phyloP scores from a whole-genome alignment of 1,140 invertebrate genomes.

The Drosophila azteca region DNA sequence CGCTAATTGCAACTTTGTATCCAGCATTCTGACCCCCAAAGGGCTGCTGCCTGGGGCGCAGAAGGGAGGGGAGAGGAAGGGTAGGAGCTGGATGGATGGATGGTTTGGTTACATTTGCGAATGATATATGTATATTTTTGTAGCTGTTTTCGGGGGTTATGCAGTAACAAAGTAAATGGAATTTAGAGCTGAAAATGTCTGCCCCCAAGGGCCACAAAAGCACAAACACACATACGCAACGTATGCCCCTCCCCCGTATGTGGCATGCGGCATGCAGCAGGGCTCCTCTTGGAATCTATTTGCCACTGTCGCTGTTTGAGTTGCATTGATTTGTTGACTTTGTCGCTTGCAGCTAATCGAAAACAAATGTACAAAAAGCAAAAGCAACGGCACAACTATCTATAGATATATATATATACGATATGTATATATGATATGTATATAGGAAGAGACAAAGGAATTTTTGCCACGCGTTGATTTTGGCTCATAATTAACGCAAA shows the following conservation, averaged over 20 bases:
- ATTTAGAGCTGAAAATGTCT: conserved; percentile 39
- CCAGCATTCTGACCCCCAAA: conserved; percentile 33
- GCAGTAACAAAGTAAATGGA: conserved; percentile 54
- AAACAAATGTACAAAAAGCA: conserved; percentile 69
- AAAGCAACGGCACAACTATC: conserved; percentile 10
- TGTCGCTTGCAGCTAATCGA: conserved; percentile 70
- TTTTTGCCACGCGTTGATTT: conserved; percentile 68
- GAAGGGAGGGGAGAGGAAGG: background rate
- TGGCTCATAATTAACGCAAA: conserved; percentile 78
- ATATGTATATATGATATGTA: conserved; percentile 8
- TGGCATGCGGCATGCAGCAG: background rate
- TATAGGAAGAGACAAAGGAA: conserved; percentile 42
- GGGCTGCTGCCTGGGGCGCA: background rate
- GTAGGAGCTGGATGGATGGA: background rate
- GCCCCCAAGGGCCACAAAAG: conserved; percentile 17
- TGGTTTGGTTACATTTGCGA: conserved; percentile 33
- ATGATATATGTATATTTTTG: conserved; percentile 32
- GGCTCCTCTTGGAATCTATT: conserved; percentile 18
- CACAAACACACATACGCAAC: background rate
- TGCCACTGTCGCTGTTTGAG: conserved; percentile 48
- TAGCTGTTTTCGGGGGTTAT: conserved; percentile 23
- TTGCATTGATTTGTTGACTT: conserved; percentile 78
- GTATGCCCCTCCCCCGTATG: background rate
- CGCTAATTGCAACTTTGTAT: conserved; percentile 71
- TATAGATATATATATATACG: too few species aligned